Base-by-base conservation (phyloP, 2,113 vertebrate genomes). In the Rhinolophus ferrumequinum region DNA sequence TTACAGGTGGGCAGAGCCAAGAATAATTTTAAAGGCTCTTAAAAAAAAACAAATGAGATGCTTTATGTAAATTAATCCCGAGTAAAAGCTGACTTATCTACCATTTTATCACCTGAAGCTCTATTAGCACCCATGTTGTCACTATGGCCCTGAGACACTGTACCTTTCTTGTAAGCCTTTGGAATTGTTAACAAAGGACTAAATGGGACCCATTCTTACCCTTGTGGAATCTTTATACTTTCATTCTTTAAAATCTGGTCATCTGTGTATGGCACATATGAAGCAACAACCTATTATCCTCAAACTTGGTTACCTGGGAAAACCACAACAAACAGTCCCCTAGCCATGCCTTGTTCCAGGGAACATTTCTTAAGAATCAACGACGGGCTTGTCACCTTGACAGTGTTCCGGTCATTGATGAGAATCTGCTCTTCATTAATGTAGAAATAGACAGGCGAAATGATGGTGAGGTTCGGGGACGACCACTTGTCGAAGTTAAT, bases 401-500 rank as follows among this genome's bases (percentile, higher is more conserved):
- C 98, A 0, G 99, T 99, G 97, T 98, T 99, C 30, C 99, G 99
- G 72, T 99, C 99, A 0, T 54, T 99, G 98, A 99, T 99, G 89
- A 99, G 99, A 64, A 99, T 99, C 97, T 99, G 99, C 98, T 99
- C 99, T 98, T 99, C 99, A 0, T 99, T 99, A 93, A 99, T 99
- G 98, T 99, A 99, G 86, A 99, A 99, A 96, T 99, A 99, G 94
- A 99, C 98, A 0, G 99, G 99, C 0, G 99, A 99, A 96, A 99
- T 99, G 98, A 99, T 93, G 95, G 99, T 99, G 98, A 99, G 99
- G 98, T 99, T 99, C 93, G 99, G 99, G 0, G 99, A 99, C 86
- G 99, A 99, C 99, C 99, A 99, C 97, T 99, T 99, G 97, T 99
- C 99, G 3, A 99, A 99, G 98, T 99, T 99, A 95, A 99, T 99